Percentiles rank a stretch among this genome's conserved stretches.
Conservation (phyloP, 2,888 invertebrate species). For the Ormyrus rosae region DNA sequence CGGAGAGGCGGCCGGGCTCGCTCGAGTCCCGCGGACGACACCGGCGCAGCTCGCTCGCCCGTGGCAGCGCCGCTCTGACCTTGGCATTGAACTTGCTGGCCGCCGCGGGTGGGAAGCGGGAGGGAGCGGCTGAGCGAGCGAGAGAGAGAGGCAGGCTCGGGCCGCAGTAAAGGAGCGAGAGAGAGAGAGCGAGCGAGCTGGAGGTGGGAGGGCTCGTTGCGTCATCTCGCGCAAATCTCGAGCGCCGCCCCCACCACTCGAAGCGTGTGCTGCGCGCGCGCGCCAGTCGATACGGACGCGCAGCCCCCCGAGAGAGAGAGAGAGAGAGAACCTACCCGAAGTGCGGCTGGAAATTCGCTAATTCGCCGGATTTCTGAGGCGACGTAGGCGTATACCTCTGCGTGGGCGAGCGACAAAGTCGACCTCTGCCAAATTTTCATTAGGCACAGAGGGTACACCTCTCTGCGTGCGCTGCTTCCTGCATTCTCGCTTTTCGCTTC, state of each 20-base stretch:
- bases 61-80: conserved; percentile 70
- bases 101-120: conserved; percentile 59
- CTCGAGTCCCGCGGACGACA: conserved; percentile 68
- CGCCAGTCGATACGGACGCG: conserved; percentile 29
- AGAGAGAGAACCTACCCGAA: background rate
- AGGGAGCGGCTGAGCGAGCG: conserved; percentile 35
- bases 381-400: no score
- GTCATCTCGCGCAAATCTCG: conserved; percentile 30
- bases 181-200: background rate
- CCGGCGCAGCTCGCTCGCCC: conserved; percentile 54
- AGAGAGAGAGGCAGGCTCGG: conserved; percentile 5
- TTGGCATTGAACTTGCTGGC: conserved; percentile 74
- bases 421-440: no score
- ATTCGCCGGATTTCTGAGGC: no score
- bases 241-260: background rate
- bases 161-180: background rate
- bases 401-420: no score
- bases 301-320: background rate
- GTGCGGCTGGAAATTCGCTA: no score
- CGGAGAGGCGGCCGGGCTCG: conserved; percentile 61
- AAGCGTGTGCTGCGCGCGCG: background rate
- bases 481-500: no score
- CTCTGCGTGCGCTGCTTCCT: no score
- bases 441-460: no score
- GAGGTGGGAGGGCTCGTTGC: conserved; percentile 12